Conservation (phyloP, 2,797 vertebrate species). For the Benthosema pterotum region DNA sequence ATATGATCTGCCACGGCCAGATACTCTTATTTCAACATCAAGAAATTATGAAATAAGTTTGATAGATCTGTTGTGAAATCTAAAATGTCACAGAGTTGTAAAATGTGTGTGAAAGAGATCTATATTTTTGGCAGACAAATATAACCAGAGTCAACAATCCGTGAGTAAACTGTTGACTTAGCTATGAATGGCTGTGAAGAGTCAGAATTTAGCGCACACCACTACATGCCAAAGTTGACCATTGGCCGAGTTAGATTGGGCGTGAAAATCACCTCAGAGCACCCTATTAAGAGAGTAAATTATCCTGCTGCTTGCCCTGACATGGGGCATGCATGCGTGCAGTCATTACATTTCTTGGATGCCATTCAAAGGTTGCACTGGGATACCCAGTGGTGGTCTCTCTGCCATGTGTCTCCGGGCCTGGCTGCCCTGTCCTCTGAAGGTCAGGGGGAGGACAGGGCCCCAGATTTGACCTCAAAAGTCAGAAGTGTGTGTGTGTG, state of each 20-base stretch:
- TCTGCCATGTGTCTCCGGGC: conserved; percentile 4
- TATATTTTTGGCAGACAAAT: conserved; percentile 11
- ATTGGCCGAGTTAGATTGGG: conserved; percentile 26
- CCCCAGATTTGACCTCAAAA: conserved; percentile 13
- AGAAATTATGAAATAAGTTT: conserved; percentile 3
- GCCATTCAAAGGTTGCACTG: conserved; percentile 37
- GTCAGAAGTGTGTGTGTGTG: conserved; percentile 1
- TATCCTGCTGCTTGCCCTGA: conserved; percentile 26
- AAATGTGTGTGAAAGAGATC: background rate
- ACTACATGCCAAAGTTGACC: conserved; percentile 5
- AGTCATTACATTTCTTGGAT: conserved; percentile 51
- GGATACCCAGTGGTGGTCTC: conserved; percentile 30
- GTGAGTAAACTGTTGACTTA: conserved; percentile 20
- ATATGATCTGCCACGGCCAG: background rate
- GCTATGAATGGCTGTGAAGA: conserved; percentile 22
- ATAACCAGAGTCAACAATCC: conserved; percentile 8
- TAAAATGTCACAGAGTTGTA: background rate
- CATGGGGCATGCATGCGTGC: conserved; percentile 51
- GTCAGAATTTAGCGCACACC: conserved; percentile 1
- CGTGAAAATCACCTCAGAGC: conserved; percentile 24
- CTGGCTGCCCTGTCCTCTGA: conserved; percentile 20
- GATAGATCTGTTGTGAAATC: background rate
- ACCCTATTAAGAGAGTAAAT: conserved; percentile 14
- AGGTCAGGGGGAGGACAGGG: conserved; percentile 50
- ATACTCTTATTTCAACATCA: background rate